phyloP scores from a whole-genome alignment of 2,113 vertebrate genomes.

The Grus americana region DNA sequence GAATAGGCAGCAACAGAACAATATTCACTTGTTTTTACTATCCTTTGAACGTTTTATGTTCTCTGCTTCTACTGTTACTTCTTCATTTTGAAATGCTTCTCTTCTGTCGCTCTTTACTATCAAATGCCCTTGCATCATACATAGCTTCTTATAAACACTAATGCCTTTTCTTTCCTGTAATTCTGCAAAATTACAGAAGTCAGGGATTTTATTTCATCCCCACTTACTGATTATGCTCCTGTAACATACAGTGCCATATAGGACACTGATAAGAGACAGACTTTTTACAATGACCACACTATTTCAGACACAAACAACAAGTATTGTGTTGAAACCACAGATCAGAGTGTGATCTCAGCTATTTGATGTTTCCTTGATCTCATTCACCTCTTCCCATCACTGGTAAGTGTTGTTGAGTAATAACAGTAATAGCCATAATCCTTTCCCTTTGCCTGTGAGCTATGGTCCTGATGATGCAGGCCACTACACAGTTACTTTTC shows the following conservation, averaged over 20 bases:
- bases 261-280: background rate
- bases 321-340: background rate
- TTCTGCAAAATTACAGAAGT: background rate
- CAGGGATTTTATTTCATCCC: background rate
- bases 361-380: background rate
- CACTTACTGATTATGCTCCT: background rate
- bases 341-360: background rate
- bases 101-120: background rate
- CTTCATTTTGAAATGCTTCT: background rate
- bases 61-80: background rate
- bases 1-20: background rate
- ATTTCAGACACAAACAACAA: background rate
- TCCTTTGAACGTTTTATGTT: background rate
- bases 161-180: background rate
- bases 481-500: background rate
- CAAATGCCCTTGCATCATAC: background rate
- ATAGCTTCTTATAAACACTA: background rate
- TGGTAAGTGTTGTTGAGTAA: background rate
- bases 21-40: background rate
- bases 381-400: background rate
- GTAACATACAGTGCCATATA: fast-evolving
- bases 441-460: background rate
- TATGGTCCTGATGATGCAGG: background rate
- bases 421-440: background rate
- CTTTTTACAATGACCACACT: background rate